Base-by-base conservation (phyloP, 2,888 invertebrate species). In the Drosophila putrida region DNA sequence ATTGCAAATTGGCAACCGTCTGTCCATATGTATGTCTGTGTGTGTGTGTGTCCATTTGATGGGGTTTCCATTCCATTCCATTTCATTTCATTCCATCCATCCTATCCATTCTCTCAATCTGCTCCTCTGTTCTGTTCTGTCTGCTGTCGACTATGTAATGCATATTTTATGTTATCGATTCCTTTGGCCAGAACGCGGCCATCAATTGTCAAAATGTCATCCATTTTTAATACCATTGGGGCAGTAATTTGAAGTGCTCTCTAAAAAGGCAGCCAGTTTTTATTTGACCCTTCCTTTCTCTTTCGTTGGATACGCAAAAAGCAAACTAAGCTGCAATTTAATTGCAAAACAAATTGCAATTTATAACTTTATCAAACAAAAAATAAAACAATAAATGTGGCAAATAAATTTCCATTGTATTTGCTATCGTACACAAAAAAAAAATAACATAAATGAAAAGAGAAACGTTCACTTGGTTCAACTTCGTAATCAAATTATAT, bases 161-260 rank as follows among this genome's bases (percentile, higher is more conserved):
- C 86, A 85, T 85, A 88, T 89, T 85, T 89, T 70, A 85, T 85
- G 77, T 72, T 89, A 89, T 85, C 82, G 84, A 88, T 85, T 85
- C 73, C 68, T 82, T 82, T 73, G 61, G 58, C 59, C 33, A 41
- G 77, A 47, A 49, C 46, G 62, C 75, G 72, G 47, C 83, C 90
- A 79, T 88, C 89, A 89, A 84, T 84, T 84, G 88, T 88, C 83
- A 89, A 80, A 83, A 75, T 83, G 88, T 89, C 89, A 87, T 83
- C 63, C 71, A 83, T 83, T 75, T 89, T 78, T 83, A 83, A 83
- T 83, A 82, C 46, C 61, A 46, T 38, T 33, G 39, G 61, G 54
- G 43, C 27, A 65, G 41, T 62, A 59, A 70, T 83, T 68, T 58
- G 39, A 72, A 80, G 71, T 58, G 38, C 58, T 62, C 70, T 59